A percentile compares a stretch with the other conserved stretches of the same genome.
Conservation (phyloP, 2,797 vertebrate species). For the Poliocrania exsul region DNA sequence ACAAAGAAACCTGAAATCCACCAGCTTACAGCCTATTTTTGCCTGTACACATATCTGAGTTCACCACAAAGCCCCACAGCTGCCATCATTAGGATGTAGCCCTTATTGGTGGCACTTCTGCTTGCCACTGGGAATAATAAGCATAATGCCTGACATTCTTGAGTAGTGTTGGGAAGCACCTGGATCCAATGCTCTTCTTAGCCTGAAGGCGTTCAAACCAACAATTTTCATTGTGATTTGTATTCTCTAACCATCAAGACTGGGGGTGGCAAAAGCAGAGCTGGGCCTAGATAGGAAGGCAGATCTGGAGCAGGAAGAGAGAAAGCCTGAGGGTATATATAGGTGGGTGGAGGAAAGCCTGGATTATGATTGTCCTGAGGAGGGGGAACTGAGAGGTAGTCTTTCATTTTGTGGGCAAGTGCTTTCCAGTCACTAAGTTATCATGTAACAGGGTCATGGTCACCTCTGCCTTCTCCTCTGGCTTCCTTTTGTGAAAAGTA, state of each 20-base stretch:
- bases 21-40: not conserved
- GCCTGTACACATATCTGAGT: accelerated
- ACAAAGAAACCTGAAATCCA: not conserved
- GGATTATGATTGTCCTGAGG: not conserved
- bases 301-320: conserved; percentile 9
- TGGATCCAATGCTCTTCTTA: not conserved
- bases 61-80: not conserved
- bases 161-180: not conserved
- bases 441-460: accelerated
- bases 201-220: conserved; percentile 16
- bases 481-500: not conserved
- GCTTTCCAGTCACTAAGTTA: not conserved
- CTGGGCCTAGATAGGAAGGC: not conserved
- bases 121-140: not conserved
- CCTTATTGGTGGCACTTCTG: not conserved
- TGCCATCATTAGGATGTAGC: not conserved
- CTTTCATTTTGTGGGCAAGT: not conserved
- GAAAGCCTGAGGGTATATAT: not conserved
- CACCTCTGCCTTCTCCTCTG: not conserved
- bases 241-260: not conserved
- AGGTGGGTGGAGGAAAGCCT: not conserved
- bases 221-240: not conserved
- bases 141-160: not conserved
- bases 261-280: not conserved
- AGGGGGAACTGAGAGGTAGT: not conserved